phyloP scores from a whole-genome alignment of 2,888 invertebrate species.

The Hyalella azteca region DNA sequence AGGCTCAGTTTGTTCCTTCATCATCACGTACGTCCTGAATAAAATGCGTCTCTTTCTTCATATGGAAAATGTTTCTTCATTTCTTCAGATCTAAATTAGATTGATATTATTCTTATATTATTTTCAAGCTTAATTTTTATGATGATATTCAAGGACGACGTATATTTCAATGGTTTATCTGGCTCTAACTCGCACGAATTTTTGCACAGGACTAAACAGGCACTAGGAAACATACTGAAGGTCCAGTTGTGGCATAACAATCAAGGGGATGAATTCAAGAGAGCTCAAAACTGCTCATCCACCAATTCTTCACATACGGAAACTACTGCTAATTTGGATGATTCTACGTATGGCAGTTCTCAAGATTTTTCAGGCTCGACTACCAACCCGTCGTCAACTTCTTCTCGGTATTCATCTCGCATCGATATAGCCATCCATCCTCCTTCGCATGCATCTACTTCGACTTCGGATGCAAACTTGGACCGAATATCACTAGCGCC shows the following conservation, averaged over 20 bases:
- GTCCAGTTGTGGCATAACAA: conserved; percentile 56
- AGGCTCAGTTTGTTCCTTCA: conserved; percentile 52
- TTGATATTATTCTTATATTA: too few relatives aligned
- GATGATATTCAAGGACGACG: too few relatives aligned
- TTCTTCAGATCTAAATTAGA: too few relatives aligned
- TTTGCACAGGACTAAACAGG: conserved; percentile 48
- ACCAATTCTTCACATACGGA: not conserved
- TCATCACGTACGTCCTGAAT: too few relatives aligned
- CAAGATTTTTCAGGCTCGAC: not conserved
- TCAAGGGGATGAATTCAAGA: conserved; percentile 44
- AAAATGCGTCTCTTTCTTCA: too few relatives aligned
- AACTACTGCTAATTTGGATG: not conserved
- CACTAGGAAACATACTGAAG: conserved; percentile 53
- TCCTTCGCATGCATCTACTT: not conserved
- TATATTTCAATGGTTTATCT: too few relatives aligned
- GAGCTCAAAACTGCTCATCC: not conserved
- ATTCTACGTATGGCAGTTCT: not conserved
- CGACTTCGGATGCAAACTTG: not conserved
- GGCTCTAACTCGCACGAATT: not conserved
- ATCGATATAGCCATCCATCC: not conserved
- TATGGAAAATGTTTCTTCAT: too few relatives aligned
- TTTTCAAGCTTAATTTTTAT: too few relatives aligned
- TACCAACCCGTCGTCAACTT: not conserved
- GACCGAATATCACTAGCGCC: conserved; percentile 6
- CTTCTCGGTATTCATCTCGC: not conserved